These are phyloP conservation scores for Atta colombica DNA, from an alignment of 1,140 invertebrate genomes.

Conservation along the genomic window DNA sequence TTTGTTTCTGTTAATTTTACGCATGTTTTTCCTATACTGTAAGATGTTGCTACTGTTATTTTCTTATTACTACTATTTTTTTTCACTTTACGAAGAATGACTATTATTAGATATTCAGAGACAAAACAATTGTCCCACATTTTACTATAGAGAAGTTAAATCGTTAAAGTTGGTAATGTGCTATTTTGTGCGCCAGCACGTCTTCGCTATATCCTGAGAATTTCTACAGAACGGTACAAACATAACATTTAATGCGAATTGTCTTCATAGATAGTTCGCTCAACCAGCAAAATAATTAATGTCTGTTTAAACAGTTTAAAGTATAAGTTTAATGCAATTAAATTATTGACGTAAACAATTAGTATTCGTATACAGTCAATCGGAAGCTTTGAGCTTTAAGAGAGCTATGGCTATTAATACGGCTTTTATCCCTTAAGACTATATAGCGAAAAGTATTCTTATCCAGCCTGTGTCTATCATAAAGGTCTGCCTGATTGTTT, in stretches of 20 bases:
- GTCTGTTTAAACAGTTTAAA: conserved; percentile 6
- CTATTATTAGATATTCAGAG: background rate
- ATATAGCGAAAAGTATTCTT: conserved; percentile 51
- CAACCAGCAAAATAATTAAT: conserved; percentile 27
- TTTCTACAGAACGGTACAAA: conserved; percentile 8
- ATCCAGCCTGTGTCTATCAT: conserved; percentile 45
- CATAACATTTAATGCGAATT: conserved; percentile 2
- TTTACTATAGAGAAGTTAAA: conserved; percentile 35
- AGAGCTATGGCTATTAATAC: background rate
- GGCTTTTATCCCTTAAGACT: conserved; percentile 17
- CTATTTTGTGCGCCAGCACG: conserved; percentile 2
- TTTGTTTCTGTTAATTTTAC: background rate
- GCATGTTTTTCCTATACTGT: background rate
- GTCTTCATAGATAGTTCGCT: conserved; percentile 5
- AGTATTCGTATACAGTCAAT: background rate
- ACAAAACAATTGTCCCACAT: conserved; percentile 1
- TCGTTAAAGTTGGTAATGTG: conserved; percentile 36
- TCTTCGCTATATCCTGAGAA: conserved; percentile 10
- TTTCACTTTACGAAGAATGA: background rate
- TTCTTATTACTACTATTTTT: background rate
- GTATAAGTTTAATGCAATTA: background rate
- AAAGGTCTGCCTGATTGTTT: conserved; percentile 73
- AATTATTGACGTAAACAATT: background rate
- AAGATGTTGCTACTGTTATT: background rate
- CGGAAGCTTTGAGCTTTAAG: background rate